Evolutionary conservation across 2,888 invertebrate genomes (phyloP).

Genomic region (Bembecia ichneumoniformis): DNA sequence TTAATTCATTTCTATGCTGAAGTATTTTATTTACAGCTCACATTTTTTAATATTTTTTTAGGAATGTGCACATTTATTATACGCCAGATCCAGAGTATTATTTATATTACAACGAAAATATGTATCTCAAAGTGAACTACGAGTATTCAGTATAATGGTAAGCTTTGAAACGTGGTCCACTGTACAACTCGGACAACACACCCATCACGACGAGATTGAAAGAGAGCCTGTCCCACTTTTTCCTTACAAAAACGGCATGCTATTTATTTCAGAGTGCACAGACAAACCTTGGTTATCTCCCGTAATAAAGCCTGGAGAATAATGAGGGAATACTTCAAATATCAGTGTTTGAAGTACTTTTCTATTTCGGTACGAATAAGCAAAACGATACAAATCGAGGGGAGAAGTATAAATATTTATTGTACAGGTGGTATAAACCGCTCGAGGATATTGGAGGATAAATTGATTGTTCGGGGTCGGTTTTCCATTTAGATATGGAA

Average conservation of each 20-base stretch:
- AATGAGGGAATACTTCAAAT: conserved; percentile 8
- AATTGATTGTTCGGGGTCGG: conserved; percentile 72
- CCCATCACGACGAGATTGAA: not conserved
- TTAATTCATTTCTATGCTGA: no score
- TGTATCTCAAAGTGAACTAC: no score
- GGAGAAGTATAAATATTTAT: conserved; percentile 69
- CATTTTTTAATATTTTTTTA: no score
- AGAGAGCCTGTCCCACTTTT: not conserved
- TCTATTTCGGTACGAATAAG: conserved; percentile 30
- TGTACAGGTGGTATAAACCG: conserved; percentile 72
- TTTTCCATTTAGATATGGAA: conserved; percentile 74
- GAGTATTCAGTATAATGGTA: no score
- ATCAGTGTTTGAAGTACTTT: conserved; percentile 14
- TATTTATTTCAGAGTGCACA: not conserved
- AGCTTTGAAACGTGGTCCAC: not conserved
- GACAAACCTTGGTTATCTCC: not conserved
- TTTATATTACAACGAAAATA: no score
- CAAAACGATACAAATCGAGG: conserved; percentile 53
- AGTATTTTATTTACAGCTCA: no score
- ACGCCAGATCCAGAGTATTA: no score
- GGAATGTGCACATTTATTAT: no score
- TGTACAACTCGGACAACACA: not conserved
- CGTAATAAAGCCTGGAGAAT: conserved; percentile 1
- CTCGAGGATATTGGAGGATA: conserved; percentile 70
- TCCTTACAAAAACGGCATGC: not conserved